phyloP scores from a whole-genome alignment of 2,888 invertebrate genomes.

The Schrankia costaestrigalis region DNA sequence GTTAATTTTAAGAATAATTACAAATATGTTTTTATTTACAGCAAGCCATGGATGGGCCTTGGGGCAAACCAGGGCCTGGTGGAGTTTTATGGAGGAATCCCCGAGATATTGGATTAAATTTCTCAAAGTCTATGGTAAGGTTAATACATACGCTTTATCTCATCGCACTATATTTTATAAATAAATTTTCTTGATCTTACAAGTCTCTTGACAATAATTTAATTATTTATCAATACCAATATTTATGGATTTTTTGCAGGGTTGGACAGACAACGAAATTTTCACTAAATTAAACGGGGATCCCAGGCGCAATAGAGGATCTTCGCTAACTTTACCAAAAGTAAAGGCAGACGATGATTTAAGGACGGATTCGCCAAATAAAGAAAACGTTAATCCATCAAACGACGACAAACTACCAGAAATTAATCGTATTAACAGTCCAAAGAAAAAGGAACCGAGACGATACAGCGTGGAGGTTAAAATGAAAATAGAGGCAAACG shows the following conservation, averaged over 20 bases:
- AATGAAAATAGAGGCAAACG: conserved; percentile 22
- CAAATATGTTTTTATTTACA: conserved; percentile 38
- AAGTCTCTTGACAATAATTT: too few species aligned
- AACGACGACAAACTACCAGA: conserved; percentile 57
- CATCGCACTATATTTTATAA: too few species aligned
- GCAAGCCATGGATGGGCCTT: conserved; percentile 76
- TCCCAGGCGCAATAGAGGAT: conserved; percentile 48
- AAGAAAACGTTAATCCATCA: conserved; percentile 49
- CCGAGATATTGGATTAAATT: conserved; percentile 85
- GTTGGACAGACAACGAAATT: conserved; percentile 72
- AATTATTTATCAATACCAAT: too few species aligned
- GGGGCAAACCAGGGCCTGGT: conserved; percentile 86
- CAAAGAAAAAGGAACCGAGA: conserved; percentile 30
- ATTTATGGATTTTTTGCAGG: conserved; percentile 39
- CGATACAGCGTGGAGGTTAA: conserved; percentile 29
- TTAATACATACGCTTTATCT: not conserved
- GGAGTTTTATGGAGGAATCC: conserved; percentile 88
- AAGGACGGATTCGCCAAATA: conserved; percentile 36
- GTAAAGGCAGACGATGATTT: conserved; percentile 73
- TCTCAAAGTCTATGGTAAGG: conserved; percentile 88
- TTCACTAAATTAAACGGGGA: conserved; percentile 61
- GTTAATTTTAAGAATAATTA: conserved; percentile 2
- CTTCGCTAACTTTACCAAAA: conserved; percentile 74
- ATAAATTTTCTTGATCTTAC: too few species aligned
- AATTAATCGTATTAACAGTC: conserved; percentile 42